These are phyloP conservation scores for Bos indicus DNA, from an alignment of 2,113 vertebrate genomes.

Conservation along the genomic window DNA sequence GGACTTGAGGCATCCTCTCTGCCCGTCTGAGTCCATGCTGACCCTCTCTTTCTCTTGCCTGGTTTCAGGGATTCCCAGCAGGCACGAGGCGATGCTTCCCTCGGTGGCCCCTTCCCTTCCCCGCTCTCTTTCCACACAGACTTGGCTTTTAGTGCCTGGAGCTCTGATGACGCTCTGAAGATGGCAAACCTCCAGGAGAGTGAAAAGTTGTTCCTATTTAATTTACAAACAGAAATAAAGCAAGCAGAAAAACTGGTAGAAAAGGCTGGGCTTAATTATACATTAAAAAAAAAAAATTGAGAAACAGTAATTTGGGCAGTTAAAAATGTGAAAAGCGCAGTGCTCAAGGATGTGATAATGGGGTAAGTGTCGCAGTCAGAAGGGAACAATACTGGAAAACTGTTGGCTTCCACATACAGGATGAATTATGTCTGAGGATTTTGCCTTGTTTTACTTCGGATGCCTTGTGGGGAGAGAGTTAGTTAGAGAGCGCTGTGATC, in stretches of 20 bases:
- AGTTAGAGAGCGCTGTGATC: neutral
- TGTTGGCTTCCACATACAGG: neutral
- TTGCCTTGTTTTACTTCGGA: neutral
- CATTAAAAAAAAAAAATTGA: neutral
- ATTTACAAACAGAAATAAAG: neutral
- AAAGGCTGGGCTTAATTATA: neutral
- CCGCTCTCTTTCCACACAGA: neutral
- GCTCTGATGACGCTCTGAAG: neutral
- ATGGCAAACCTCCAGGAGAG: neutral
- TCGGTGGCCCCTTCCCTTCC: neutral
- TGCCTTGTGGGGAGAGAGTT: neutral
- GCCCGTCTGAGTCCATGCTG: neutral
- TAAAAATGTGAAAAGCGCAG: neutral
- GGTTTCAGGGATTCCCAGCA: neutral
- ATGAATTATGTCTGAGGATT: neutral
- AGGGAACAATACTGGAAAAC: neutral
- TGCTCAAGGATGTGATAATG: neutral
- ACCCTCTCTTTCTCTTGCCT: rapidly evolving
- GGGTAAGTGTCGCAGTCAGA: no score
- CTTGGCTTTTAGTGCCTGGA: neutral
- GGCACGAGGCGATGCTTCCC: rapidly evolving
- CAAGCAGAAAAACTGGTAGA: neutral
- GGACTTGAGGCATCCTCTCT: neutral
- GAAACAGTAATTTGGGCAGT: neutral
- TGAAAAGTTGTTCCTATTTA: neutral